Evolutionary conservation across 2,797 vertebrate genomes (phyloP).

Genomic region (Decapterus maruadsi): DNA sequence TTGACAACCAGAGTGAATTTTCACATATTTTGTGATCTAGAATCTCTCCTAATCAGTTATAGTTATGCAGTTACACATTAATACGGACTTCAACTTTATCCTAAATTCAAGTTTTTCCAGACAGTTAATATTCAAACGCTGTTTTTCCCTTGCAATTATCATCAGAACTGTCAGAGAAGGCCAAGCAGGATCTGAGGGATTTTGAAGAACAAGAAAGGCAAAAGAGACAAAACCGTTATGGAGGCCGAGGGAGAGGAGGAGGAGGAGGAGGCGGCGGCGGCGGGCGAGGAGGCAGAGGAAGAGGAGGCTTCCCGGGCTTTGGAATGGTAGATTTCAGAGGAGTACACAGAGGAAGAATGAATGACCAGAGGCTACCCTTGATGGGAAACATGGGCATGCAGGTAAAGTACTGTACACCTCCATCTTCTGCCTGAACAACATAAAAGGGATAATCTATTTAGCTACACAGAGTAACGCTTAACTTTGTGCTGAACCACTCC

Average conservation of each 20-base stretch:
- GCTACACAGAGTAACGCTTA: conserved; percentile 4
- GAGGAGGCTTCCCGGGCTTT: conserved; percentile 75
- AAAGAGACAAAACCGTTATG: conserved; percentile 90
- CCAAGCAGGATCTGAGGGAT: conserved; percentile 93
- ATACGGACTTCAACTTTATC: background rate
- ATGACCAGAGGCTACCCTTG: conserved; percentile 90
- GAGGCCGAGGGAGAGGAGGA: conserved; percentile 86
- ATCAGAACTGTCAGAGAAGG: conserved; percentile 96
- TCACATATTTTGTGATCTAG: background rate
- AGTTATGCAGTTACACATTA: background rate
- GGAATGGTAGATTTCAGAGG: conserved; percentile 89
- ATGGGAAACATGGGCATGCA: conserved; percentile 90
- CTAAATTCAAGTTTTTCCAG: background rate
- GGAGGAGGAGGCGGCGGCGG: conserved; percentile 72
- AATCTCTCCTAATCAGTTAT: background rate
- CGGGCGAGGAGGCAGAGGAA: conserved; percentile 79
- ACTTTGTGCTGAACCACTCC: conserved; percentile 14
- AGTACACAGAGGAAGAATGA: conserved; percentile 89
- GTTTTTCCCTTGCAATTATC: background rate
- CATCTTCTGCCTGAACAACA: conserved; percentile 14
- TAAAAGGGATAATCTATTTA: conserved; percentile 17
- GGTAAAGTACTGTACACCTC: conserved; percentile 81
- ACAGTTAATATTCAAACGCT: background rate
- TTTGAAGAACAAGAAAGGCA: conserved; percentile 95
- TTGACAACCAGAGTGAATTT: background rate